Conservation (phyloP, 64 coral and sea anemone species). For the Acropora tenuis region DNA sequence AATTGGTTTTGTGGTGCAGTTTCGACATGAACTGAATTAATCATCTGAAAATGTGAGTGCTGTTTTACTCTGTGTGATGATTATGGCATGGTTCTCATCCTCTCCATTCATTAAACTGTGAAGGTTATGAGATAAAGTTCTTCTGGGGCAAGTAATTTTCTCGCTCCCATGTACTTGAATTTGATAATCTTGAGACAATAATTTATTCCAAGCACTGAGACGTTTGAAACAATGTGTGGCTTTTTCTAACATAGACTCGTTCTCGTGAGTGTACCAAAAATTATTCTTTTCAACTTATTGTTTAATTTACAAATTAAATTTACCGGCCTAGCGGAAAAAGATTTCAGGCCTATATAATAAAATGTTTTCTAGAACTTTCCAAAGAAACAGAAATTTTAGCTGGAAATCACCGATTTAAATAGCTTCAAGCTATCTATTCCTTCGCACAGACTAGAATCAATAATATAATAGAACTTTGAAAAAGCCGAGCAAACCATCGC, state of each 20-base stretch:
- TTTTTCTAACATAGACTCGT: not conserved
- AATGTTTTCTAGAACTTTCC: not conserved
- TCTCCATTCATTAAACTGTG: not conserved
- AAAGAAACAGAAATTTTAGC: not conserved
- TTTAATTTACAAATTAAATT: not conserved
- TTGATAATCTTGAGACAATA: not conserved
- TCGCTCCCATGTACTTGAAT: not conserved
- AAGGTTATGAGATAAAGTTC: not conserved
- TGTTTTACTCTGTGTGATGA: not conserved
- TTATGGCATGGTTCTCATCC: not conserved
- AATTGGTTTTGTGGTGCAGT: not conserved
- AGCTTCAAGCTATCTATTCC: too few relatives aligned
- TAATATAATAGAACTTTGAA: too few relatives aligned
- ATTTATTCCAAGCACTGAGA: not conserved
- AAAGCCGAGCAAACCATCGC: too few relatives aligned
- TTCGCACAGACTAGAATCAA: too few relatives aligned
- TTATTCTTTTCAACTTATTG: not conserved
- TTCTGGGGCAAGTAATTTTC: not conserved
- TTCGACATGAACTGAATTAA: not conserved
- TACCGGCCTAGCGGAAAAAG: not conserved
- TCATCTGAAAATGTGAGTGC: not conserved
- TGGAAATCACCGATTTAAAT: not conserved
- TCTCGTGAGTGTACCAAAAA: not conserved
- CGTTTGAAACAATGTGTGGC: not conserved
- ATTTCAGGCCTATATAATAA: not conserved